These are phyloP conservation scores for Pempheris klunzingeri DNA, from an alignment of 2,797 vertebrate genomes.

Conservation along the genomic window DNA sequence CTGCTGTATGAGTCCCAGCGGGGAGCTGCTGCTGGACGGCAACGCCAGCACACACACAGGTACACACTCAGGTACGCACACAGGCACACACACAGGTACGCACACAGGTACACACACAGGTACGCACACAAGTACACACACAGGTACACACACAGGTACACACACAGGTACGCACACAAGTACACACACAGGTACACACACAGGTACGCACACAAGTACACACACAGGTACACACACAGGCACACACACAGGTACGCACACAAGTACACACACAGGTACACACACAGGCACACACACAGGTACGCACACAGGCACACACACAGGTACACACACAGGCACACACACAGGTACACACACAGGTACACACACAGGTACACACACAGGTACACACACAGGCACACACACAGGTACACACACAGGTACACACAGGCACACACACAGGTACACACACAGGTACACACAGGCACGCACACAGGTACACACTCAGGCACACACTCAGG, in stretches of 20 bases:
- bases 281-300: no score
- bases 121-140: no score
- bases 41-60: background rate
- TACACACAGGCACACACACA: background rate
- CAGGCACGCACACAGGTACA: background rate
- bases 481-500: background rate
- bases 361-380: no score
- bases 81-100: background rate
- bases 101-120: background rate
- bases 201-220: no score
- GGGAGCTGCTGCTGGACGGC: background rate
- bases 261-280: background rate
- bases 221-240: no score
- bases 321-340: no score
- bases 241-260: background rate
- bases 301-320: no score
- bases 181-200: no score
- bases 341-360: no score
- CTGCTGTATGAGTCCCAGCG: conserved; percentile 21
- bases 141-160: background rate
- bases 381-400: background rate
- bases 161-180: background rate
- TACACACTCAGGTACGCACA: background rate
- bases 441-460: conserved; percentile 1
- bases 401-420: background rate